Percentiles rank a stretch among this genome's conserved stretches.
These are phyloP conservation scores for Pardalotus punctatus DNA, from an alignment of 2,113 vertebrate species.

Conservation along the genomic window DNA sequence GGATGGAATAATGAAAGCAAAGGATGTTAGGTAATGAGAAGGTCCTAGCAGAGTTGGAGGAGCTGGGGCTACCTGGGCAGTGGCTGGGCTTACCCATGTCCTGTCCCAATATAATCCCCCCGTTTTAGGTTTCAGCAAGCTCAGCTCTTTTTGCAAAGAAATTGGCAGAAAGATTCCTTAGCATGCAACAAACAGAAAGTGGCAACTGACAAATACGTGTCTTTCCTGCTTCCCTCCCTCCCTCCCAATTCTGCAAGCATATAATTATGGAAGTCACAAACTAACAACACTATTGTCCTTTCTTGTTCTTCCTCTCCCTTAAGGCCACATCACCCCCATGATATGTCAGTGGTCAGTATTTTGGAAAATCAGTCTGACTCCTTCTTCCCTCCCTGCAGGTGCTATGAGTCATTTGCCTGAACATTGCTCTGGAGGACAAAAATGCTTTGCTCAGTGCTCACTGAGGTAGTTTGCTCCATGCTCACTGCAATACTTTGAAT, in stretches of 20 bases:
- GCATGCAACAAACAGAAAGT: neutral
- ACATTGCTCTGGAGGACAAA: neutral
- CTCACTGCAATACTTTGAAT: neutral
- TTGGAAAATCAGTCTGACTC: slow-evolving; percentile 33
- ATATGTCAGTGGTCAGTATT: neutral
- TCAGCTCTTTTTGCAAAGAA: neutral
- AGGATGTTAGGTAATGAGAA: neutral
- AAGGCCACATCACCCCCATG: neutral
- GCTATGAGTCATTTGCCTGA: slow-evolving; percentile 2
- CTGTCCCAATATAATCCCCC: neutral
- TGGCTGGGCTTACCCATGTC: neutral
- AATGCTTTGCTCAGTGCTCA: neutral
- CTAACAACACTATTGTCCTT: neutral
- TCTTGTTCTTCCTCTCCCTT: neutral
- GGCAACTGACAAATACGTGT: neutral
- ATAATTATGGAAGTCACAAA: neutral
- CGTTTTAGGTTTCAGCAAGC: neutral
- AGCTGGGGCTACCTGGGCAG: neutral
- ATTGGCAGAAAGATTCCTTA: neutral
- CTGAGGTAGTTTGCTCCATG: neutral
- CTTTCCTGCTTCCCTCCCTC: neutral
- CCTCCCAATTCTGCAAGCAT: neutral
- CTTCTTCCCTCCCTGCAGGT: slow-evolving; percentile 7
- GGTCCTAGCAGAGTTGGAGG: neutral
- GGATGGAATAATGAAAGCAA: neutral